Base-by-base conservation (phyloP, 2,888 invertebrate genomes). In the Allacma fusca region DNA sequence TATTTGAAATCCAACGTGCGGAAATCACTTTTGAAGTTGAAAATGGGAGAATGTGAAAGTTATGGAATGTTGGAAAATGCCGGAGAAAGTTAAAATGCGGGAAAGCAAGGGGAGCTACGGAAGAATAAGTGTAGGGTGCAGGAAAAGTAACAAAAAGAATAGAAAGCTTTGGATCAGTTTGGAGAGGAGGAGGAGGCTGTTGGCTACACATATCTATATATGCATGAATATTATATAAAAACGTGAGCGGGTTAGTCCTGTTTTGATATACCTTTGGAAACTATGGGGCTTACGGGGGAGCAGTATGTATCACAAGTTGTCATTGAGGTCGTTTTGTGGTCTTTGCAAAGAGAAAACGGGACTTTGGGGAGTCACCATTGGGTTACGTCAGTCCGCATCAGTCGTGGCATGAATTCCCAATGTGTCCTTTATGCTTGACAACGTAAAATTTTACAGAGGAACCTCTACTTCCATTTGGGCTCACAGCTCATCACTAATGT, bases 261-360 rank as follows among this genome's bases (percentile, higher is more conserved):
- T 70, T 70, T 70, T 70, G 67, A 43, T 44, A 44, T 67, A 75
- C 43, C 21, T n/a, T n/a, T 67, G 40, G 21, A 72, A 29, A 62
- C 24, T 65, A 50, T 16, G 57, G 70, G 26, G 23, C 43, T 59
- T 68, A 76, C 69, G 12, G 43, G 70, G 76, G 64, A 70, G 70
- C 59, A 28, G 26, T 69, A 76, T 68, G 70, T 76, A 69, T 76
- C 70, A 50, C 70, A 76, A 69, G 62, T 76, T 76, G 76, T 76
- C 76, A 76, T 76, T 69, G 76, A 76, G 76, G 68, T 68, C 76
- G 68, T 76, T 76, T 50, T 76, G 75, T 50, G 75, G 64, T 67
- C 67, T 75, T 59, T 26, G 24, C n/a, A 34, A 9, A 43, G 68
- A 68, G 69, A 69, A 68, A 75, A 69, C 28, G 76, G 76, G 69